Conservation (phyloP, 2,797 vertebrate genomes). For the Petrocephalus schoutedeni region DNA sequence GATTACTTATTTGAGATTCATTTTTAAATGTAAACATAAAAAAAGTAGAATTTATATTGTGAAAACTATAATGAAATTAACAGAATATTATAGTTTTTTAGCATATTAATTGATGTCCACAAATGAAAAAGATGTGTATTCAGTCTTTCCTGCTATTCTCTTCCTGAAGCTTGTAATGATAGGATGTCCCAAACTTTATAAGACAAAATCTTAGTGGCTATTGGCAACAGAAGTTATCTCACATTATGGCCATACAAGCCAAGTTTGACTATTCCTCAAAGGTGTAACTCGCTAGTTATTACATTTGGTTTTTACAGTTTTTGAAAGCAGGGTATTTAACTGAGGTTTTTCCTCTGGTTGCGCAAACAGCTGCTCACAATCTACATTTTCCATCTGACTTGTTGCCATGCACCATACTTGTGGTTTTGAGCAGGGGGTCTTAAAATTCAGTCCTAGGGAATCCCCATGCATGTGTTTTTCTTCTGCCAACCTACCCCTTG, state of each 20-base stretch:
- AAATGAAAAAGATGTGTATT: neutral
- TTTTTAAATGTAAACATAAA: neutral
- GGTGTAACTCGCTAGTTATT: neutral
- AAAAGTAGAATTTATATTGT: neutral
- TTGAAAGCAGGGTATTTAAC: neutral
- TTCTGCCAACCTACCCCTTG: neutral
- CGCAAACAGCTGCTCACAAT: neutral
- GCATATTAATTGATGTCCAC: neutral
- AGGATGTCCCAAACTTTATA: neutral
- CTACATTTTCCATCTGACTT: constrained; percentile 9
- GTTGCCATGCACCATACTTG: neutral
- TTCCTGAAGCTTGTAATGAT: neutral
- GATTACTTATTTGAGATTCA: neutral
- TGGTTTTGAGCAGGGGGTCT: constrained; percentile 12
- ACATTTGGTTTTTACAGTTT: neutral
- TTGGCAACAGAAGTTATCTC: neutral
- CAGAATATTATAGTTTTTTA: neutral
- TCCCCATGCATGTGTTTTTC: neutral
- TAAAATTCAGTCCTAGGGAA: neutral
- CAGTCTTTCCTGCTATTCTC: neutral
- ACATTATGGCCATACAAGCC: neutral
- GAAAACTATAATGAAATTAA: neutral
- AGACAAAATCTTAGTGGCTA: neutral
- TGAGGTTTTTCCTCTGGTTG: neutral
- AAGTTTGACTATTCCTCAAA: neutral